A percentile compares a stretch with the other conserved stretches of the same genome.
Evolutionary conservation across 1,140 invertebrate genomes (phyloP).

Genomic region (Aphaenogaster ashmeadi): DNA sequence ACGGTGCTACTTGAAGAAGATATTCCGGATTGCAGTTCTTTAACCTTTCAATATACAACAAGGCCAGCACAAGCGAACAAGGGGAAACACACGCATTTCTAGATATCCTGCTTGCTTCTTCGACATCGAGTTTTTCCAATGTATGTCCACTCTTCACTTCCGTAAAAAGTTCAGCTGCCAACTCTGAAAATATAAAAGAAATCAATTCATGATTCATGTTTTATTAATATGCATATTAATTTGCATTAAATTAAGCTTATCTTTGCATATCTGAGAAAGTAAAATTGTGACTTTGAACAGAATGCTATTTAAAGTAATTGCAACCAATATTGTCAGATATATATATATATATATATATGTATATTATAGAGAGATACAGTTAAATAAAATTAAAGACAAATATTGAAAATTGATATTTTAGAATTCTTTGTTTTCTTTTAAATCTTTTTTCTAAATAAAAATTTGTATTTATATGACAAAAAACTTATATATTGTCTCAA

Average conservation of each 20-base stretch:
- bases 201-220: conserved; percentile 67
- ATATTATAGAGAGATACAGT: background rate
- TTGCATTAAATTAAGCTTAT: background rate
- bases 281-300: background rate
- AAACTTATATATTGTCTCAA: background rate
- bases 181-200: conserved; percentile 88
- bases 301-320: background rate
- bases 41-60: conserved; percentile 95
- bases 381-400: conserved; percentile 3
- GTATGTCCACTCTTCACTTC: conserved; percentile 90
- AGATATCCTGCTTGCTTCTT: conserved; percentile 93
- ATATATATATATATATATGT: no score
- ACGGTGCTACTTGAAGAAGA: conserved; percentile 92
- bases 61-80: conserved; percentile 93
- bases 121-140: conserved; percentile 93
- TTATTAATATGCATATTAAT: background rate
- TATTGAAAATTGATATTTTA: background rate
- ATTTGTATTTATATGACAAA: background rate
- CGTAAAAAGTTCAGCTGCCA: conserved; percentile 94
- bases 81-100: conserved; percentile 95
- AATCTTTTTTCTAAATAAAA: background rate
- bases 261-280: background rate
- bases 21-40: conserved; percentile 94
- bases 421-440: background rate
- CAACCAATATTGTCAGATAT: background rate